Conservation (phyloP, 2,888 invertebrate species). For the Caenorhabditis plicata region DNA sequence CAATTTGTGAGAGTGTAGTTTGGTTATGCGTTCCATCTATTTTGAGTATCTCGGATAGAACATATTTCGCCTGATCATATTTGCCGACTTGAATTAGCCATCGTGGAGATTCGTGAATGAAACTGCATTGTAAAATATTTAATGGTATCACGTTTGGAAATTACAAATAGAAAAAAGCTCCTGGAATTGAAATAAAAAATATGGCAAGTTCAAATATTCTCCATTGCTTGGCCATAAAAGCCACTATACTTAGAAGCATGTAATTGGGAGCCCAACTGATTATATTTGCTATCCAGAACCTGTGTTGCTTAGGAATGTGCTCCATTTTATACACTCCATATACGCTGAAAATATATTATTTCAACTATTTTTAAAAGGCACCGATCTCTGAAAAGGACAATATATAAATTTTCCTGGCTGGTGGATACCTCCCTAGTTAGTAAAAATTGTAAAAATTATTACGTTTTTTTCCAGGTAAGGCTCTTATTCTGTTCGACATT, state of each 20-base stretch:
- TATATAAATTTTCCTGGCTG: no score
- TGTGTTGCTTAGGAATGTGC: slow-evolving; percentile 57
- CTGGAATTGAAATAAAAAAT: slow-evolving; percentile 48
- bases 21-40: slow-evolving; percentile 35
- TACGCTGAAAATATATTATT: slow-evolving; percentile 37
- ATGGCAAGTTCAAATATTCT: slow-evolving; percentile 47
- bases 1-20: slow-evolving; percentile 31
- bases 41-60: slow-evolving; percentile 46
- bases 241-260: slow-evolving; percentile 50
- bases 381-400: no score
- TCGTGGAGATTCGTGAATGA: slow-evolving; percentile 56
- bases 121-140: slow-evolving; percentile 29
- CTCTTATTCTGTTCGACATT: no score
- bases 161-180: slow-evolving; percentile 47
- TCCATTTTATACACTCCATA: slow-evolving; percentile 56
- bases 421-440: no score
- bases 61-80: slow-evolving; percentile 51
- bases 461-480: no score
- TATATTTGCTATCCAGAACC: slow-evolving; percentile 57
- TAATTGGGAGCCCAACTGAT: slow-evolving; percentile 62
- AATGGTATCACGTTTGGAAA: neutral
- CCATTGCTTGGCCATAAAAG: slow-evolving; percentile 54
- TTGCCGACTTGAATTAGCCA: slow-evolving; percentile 56
- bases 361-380: neutral
- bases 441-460: no score